Base-by-base conservation (phyloP, 30 jellyfish, hydroid and myxozoan species). In the Hydra vulgaris region DNA sequence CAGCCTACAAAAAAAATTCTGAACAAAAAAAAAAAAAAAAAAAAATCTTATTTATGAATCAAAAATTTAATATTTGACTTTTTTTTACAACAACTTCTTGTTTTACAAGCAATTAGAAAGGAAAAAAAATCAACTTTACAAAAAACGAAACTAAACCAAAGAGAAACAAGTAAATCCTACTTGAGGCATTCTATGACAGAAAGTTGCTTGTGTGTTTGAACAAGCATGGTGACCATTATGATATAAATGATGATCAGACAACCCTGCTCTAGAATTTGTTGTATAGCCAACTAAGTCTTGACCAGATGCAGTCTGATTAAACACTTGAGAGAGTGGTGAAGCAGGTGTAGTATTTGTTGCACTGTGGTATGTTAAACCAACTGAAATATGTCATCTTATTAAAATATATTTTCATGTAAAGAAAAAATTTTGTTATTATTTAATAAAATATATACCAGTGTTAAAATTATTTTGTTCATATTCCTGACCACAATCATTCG, bases 171-270 rank as follows among this genome's bases (percentile, higher is more conserved):
- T n/a, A n/a, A n/a, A n/a, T n/a, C n/a, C n/a, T 40, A 75, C 83
- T 18, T 75, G 83, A 22, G 83, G 71, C 71, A 75, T 75, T 70
- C 83, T 71, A 22, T 75, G 83, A 7, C 83, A 66, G 26, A 75
- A 75, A 70, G 83, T 67, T 70, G 71, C 83, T 70, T 75, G 83
- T 23, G 83, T 67, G 24, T 67, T 25, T 7, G 83, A 15, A 70
- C 52, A 23, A 24, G 83, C 26, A 21, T 75, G 83, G 66, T 75
- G 83, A 23, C 83, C 83, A 26, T 75, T 75, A 53, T 75, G 83
- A 75, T 25, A 75, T 75, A 75, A 75, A 75, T 75, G 83, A 24
- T 75, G 72, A 0, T 22, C 52, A 21, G 76, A 16, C 26, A 70
- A 21, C 17, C 76, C 76, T 75, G 18, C 40, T 25, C 83, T 26